Evolutionary conservation across 2,888 invertebrate species (phyloP).

Genomic region (Andrena hattorfiana): DNA sequence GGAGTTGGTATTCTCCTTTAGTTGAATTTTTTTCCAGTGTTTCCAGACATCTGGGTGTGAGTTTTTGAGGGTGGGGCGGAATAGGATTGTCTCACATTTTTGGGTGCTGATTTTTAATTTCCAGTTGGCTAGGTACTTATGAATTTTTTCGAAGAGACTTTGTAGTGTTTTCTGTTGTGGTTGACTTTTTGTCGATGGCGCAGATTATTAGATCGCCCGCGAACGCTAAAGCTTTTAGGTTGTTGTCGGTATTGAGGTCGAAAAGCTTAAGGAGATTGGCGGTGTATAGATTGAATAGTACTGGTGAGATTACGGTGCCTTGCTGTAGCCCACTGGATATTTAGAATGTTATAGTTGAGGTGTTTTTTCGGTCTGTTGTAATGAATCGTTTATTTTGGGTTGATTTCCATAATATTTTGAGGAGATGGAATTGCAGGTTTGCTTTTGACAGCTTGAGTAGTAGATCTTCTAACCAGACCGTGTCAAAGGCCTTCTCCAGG

Average conservation of each 20-base stretch:
- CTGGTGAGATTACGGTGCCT: conserved; percentile 12
- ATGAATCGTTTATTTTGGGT: no score
- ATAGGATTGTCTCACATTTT: conserved; percentile 48
- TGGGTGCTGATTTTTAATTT: conserved; percentile 36
- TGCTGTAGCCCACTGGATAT: conserved; percentile 1
- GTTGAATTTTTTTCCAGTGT: no score
- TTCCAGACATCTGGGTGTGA: no score
- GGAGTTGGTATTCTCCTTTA: no score
- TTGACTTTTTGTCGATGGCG: neutral
- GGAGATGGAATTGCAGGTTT: no score
- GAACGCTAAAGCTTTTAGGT: conserved; percentile 26
- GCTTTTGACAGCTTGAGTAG: no score
- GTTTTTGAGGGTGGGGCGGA: neutral
- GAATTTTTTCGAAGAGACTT: conserved; percentile 17
- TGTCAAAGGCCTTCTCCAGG: no score
- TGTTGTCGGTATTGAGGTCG: conserved; percentile 15
- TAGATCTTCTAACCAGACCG: no score
- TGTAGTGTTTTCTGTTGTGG: conserved; percentile 6
- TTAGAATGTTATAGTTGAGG: conserved; percentile 1
- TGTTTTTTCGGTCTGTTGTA: neutral
- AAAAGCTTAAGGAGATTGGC: conserved; percentile 10
- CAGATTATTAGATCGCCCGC: conserved; percentile 52
- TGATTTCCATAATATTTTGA: no score
- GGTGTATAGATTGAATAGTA: conserved; percentile 9
- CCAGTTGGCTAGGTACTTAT: conserved; percentile 32